These are phyloP conservation scores for Drosophila pectinifera DNA, from an alignment of 1,140 invertebrate genomes.

Conservation along the genomic window DNA sequence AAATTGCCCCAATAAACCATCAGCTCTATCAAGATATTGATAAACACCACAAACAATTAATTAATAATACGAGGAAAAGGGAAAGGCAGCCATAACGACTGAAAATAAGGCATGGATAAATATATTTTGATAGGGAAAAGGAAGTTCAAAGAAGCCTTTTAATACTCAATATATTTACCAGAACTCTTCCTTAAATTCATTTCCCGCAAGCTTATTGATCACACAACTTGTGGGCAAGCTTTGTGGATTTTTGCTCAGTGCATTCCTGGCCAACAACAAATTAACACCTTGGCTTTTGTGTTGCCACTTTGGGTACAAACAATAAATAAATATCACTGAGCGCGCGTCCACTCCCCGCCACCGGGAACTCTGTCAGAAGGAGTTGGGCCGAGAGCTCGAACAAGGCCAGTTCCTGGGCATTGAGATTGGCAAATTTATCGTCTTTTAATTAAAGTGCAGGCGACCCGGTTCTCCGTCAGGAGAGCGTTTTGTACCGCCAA, in stretches of 20 bases:
- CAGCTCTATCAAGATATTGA: neutral
- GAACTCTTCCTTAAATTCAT: too few relatives aligned
- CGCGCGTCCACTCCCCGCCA: conserved; percentile 30
- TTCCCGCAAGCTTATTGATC: neutral
- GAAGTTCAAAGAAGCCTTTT: too few relatives aligned
- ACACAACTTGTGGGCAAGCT: neutral
- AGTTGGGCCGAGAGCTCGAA: conserved; percentile 13
- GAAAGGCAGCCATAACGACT: too few relatives aligned
- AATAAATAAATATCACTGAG: conserved; percentile 83
- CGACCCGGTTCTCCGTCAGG: conserved; percentile 74
- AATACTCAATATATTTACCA: too few relatives aligned
- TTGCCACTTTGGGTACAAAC: conserved; percentile 83
- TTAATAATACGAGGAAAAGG: neutral
- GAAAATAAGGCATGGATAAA: neutral
- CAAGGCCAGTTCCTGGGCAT: conserved; percentile 51
- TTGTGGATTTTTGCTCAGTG: neutral
- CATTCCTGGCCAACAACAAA: conserved; percentile 64
- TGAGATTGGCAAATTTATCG: conserved; percentile 82
- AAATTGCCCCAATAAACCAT: conserved; percentile 6
- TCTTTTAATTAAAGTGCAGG: conserved; percentile 83
- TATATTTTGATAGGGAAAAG: neutral
- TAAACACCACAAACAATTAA: neutral
- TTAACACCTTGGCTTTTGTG: conserved; percentile 83
- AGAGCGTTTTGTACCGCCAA: conserved; percentile 29
- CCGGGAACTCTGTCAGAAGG: conserved; percentile 46